Evolutionary conservation across 2,888 invertebrate genomes (phyloP), one percentile per base, ranked within the genome.

Genomic region (Endomychus coccineus): DNA sequence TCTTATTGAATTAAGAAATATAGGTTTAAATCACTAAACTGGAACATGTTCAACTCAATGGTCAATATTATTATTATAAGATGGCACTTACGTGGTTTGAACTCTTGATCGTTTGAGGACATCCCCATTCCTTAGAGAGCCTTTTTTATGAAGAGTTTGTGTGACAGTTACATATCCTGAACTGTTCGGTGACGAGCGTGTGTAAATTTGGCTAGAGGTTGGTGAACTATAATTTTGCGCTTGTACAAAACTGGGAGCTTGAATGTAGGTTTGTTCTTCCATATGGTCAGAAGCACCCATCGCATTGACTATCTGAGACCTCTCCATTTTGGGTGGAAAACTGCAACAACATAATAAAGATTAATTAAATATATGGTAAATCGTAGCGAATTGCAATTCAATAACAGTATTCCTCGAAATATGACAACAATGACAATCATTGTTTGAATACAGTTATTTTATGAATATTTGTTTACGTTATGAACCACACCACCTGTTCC

Each of bases 51-150:
- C 21, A 19, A 19, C 6, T 19, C n/a, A n/a, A n/a, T n/a, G n/a
- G n/a, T n/a, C n/a, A 24, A 6, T 2, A 24, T 24, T 11, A 24
- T 23, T 6, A n/a, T 5, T 6, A 9, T 24, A 23, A 11, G 6
- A 2, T 10, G 15, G 10, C 12, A 75, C 78, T 76, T 69, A 79
- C 78, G 76, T 77, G 50, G 74, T 74, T 63, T 79, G 79, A 47
- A 77, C 73, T 56, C 80, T 68, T 49, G 77, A 75, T 43, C 80
- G 70, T 58, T 80, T 80, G 48, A 78, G 63, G 34, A 78, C 73
- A 56, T 80, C 80, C 34, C 74, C 75, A 54, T 71, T 79, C 38
- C 80, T 68, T 27, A 77, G 70, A 14, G 77, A 74, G 35, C 75
- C 75, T 57, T 80, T 80, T 58, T 80, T 80, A 58, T 74, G 73